These are phyloP conservation scores for Bursaphelenchus okinawaensis DNA, from an alignment of 2,888 invertebrate genomes.

Conservation along the genomic window DNA sequence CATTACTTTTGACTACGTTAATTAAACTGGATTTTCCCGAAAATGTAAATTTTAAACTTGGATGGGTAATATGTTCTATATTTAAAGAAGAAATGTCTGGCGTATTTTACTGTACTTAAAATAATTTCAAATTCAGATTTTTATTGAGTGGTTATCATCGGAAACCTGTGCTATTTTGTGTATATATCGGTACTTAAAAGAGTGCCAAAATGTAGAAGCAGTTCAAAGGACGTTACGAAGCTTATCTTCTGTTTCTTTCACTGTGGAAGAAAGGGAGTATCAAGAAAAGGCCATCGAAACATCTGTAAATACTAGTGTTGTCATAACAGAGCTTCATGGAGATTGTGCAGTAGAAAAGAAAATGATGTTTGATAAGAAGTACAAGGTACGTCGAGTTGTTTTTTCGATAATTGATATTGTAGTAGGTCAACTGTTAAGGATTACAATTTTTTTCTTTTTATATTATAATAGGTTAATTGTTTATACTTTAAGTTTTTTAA, in stretches of 20 bases:
- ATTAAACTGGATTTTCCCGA: background rate
- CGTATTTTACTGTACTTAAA: no score
- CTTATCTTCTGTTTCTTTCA: background rate
- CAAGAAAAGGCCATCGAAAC: background rate
- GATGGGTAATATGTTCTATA: no score
- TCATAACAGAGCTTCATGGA: background rate
- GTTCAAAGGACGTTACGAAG: no score
- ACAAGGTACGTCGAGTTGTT: no score
- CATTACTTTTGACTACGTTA: background rate
- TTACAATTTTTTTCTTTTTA: no score
- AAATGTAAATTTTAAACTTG: constrained; percentile 5
- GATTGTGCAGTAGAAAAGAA: background rate
- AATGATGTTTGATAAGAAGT: background rate
- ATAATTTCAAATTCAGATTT: background rate
- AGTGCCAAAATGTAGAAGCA: background rate
- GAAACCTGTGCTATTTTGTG: background rate
- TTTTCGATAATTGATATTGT: no score
- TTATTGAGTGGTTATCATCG: background rate
- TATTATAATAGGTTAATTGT: no score
- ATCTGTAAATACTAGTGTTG: background rate
- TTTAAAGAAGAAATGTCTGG: no score
- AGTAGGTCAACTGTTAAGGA: no score
- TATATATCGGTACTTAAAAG: background rate
- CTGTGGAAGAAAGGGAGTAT: background rate
- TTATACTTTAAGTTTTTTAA: no score